Conservation (phyloP, 1,140 invertebrate species). For the Drosophila repletoides region DNA sequence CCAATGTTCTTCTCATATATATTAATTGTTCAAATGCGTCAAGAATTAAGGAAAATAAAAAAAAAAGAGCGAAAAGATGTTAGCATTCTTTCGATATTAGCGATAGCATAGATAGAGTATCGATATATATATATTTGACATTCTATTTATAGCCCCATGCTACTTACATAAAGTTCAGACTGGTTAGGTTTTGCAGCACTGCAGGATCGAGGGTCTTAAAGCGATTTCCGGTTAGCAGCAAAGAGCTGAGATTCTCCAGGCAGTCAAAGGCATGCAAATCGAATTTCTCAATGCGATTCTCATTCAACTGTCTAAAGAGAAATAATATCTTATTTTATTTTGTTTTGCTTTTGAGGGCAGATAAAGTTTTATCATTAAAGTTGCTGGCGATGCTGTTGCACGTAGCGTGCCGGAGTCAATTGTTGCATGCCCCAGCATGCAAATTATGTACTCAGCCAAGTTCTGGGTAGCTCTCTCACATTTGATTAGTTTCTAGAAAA, state of each 20-base stretch:
- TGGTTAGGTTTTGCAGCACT: slow-evolving; percentile 81
- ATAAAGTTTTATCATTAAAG: slow-evolving; percentile 67
- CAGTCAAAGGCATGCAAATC: slow-evolving; percentile 78
- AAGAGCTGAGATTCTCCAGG: slow-evolving; percentile 66
- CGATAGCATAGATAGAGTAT: too few relatives aligned
- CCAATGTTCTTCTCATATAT: too few relatives aligned
- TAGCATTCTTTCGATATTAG: too few relatives aligned
- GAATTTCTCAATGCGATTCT: slow-evolving; percentile 78
- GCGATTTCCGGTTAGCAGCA: slow-evolving; percentile 79
- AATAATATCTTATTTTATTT: too few relatives aligned
- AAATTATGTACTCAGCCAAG: slow-evolving; percentile 47
- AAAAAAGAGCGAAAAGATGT: too few relatives aligned
- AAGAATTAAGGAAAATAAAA: background rate
- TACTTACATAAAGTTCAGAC: slow-evolving; percentile 83
- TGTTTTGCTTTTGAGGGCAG: too few relatives aligned
- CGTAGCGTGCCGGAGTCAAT: slow-evolving; percentile 11
- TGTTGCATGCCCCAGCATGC: slow-evolving; percentile 38
- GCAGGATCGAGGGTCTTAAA: slow-evolving; percentile 82
- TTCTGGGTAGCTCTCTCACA: background rate
- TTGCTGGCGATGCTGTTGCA: slow-evolving; percentile 29
- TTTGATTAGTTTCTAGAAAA: slow-evolving; percentile 25
- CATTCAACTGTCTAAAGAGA: slow-evolving; percentile 62
- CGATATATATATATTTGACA: too few relatives aligned
- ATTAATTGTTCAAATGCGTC: too few relatives aligned
- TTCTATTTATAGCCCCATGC: background rate